A percentile compares a stretch with the other conserved stretches of the same genome.
Conservation (phyloP, 2,888 invertebrate genomes). For the Plagodis pulveraria region DNA sequence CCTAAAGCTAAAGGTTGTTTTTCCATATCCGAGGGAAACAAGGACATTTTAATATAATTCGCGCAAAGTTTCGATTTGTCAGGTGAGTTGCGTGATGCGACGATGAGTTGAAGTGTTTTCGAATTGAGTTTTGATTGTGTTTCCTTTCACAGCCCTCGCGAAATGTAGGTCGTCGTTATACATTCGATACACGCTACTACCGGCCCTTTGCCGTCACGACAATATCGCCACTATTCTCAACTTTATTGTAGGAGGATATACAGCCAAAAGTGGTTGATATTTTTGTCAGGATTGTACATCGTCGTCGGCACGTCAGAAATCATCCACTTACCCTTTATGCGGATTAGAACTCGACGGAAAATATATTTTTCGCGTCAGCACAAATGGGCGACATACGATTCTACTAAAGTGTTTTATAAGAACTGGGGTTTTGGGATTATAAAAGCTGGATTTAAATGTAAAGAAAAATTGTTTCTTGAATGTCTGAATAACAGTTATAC, state of each 20-base stretch:
- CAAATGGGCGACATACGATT: slow-evolving; percentile 27
- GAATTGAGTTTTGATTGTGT: slow-evolving; percentile 77
- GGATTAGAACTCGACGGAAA: slow-evolving; percentile 51
- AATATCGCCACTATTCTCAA: slow-evolving; percentile 9
- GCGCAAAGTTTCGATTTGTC: slow-evolving; percentile 52
- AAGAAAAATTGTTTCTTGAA: no score
- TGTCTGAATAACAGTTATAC: no score
- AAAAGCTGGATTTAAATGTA: neutral
- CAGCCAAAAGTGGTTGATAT: slow-evolving; percentile 18
- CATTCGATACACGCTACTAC: slow-evolving; percentile 67
- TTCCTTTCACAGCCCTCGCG: slow-evolving; percentile 59
- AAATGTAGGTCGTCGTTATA: slow-evolving; percentile 66
- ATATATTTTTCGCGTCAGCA: slow-evolving; percentile 36
- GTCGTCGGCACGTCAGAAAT: slow-evolving; percentile 62
- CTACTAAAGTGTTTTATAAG: slow-evolving; percentile 8
- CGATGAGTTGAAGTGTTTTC: slow-evolving; percentile 71
- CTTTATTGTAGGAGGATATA: slow-evolving; percentile 20
- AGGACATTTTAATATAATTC: slow-evolving; percentile 31
- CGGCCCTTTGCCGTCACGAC: slow-evolving; percentile 44
- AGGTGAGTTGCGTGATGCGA: slow-evolving; percentile 58
- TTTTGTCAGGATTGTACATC: slow-evolving; percentile 33
- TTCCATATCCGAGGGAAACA: slow-evolving; percentile 6
- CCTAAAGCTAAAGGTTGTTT: slow-evolving; percentile 1
- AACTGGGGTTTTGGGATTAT: slow-evolving; percentile 3
- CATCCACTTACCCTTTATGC: slow-evolving; percentile 65